A percentile compares a stretch with the other conserved stretches of the same genome.
Conservation (phyloP, 2,113 vertebrate genomes). For the Anolis carolinensis region DNA sequence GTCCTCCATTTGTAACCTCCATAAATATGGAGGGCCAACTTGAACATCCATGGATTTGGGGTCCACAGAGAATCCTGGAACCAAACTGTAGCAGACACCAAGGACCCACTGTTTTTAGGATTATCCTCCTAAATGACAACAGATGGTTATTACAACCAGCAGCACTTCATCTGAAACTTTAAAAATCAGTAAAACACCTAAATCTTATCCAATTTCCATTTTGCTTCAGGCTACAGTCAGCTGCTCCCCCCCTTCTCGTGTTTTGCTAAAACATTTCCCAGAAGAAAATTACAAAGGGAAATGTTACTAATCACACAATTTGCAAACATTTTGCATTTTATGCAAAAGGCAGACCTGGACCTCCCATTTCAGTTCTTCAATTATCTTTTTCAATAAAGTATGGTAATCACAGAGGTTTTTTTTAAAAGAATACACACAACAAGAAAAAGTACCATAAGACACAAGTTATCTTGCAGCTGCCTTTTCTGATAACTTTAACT, state of each 20-base stretch:
- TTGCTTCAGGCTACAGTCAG: constrained; percentile 6
- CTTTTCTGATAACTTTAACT: constrained; percentile 28
- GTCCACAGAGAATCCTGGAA: no score
- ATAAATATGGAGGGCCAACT: no score
- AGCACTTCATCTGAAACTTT: constrained; percentile 12
- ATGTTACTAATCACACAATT: constrained; percentile 13
- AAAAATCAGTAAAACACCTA: not conserved
- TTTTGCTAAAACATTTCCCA: constrained; percentile 5
- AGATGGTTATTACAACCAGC: constrained; percentile 23
- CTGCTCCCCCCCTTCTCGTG: not conserved
- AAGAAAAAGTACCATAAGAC: constrained; percentile 24
- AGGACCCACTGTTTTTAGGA: constrained; percentile 4
- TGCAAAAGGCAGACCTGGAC: not conserved
- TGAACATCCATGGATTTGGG: no score
- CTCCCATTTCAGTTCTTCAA: constrained; percentile 17
- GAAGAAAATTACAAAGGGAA: not conserved
- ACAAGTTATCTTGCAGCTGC: constrained; percentile 23
- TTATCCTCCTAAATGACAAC: constrained; percentile 37
- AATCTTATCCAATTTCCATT: constrained; percentile 31
- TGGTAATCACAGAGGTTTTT: not conserved
- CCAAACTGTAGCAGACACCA: no score
- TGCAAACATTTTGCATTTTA: not conserved
- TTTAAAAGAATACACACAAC: not conserved
- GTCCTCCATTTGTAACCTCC: no score
- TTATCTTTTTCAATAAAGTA: constrained; percentile 6